These are phyloP conservation scores for Itoplectis maculator DNA, from an alignment of 2,888 invertebrate genomes.

Conservation along the genomic window DNA sequence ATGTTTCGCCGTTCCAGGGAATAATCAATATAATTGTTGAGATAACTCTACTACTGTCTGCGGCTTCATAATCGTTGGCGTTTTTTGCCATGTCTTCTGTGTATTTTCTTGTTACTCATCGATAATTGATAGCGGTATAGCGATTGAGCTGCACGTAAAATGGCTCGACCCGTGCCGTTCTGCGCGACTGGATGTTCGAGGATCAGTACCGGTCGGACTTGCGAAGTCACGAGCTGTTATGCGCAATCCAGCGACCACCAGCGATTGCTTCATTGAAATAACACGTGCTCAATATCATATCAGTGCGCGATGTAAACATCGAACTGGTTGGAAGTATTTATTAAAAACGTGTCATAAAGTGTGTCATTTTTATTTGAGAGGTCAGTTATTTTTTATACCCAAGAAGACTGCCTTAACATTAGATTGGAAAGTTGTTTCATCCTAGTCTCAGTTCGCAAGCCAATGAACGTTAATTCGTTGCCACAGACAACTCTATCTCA, in stretches of 20 bases:
- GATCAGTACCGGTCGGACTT: slow-evolving; percentile 12
- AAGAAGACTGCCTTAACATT: neutral
- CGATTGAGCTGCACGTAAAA: slow-evolving; percentile 8
- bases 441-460: neutral
- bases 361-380: slow-evolving; percentile 2
- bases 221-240: neutral
- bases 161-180: neutral
- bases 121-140: slow-evolving; percentile 29
- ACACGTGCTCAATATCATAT: slow-evolving; percentile 10
- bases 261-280: slow-evolving; percentile 13
- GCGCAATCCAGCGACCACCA: neutral
- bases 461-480: neutral
- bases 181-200: neutral
- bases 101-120: slow-evolving; percentile 36
- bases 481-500: slow-evolving; percentile 5
- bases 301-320: neutral
- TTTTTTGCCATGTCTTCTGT: slow-evolving; percentile 12
- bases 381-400: neutral
- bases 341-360: slow-evolving; percentile 7
- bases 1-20: slow-evolving; percentile 6
- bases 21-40: slow-evolving; percentile 1
- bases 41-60: neutral
- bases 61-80: neutral
- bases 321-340: neutral
- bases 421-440: slow-evolving; percentile 5